Evolutionary conservation across 2,113 vertebrate species (phyloP), one percentile per base, ranked within the genome.

Genomic region (Syrmaticus mikado): DNA sequence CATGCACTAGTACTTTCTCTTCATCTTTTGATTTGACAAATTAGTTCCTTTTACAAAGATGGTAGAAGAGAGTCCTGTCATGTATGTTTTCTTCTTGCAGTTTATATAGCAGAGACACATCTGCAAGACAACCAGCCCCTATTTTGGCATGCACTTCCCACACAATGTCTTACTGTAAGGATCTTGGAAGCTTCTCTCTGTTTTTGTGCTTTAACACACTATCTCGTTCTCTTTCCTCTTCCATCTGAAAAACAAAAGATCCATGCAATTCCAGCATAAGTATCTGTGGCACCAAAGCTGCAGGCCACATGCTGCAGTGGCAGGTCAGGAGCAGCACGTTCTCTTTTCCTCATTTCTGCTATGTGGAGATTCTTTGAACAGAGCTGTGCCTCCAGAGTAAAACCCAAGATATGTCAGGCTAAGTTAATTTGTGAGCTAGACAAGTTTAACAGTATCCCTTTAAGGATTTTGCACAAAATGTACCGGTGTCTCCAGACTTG

Each of bases 401-500:
- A 96, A 65, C 46, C 61, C 64, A 83, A 91, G 79, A 64, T 81
- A 78, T 32, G 61, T 90, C 93, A 95, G 77, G 61, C 85, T 94
- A 22, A 86, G 52, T 75, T 85, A 94, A 94, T 94, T 90, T 95
- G 90, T 88, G 73, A 76, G 76, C 82, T 94, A 94, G 90, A 89
- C 93, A 79, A 94, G 53, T 73, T 72, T 73, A 94, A 65, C 85
- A 86, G 43, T 83, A 91, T 93, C 73, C 79, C 61, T 76, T 74
- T 50, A 65, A 78, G 61, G 36, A 16, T 86, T 95, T 94, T 84
- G 82, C 89, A 96, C 95, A 94, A 80, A 95, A 88, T 93, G 90
- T 93, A 90, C 93, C 0, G 73, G 80, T 94, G 90, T 94, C 90
- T 97, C 73, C 82, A 96, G 95, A 92, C 94, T 96, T 94, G 95